Conservation (phyloP, 2,113 vertebrate species). For the Isichthys henryi region DNA sequence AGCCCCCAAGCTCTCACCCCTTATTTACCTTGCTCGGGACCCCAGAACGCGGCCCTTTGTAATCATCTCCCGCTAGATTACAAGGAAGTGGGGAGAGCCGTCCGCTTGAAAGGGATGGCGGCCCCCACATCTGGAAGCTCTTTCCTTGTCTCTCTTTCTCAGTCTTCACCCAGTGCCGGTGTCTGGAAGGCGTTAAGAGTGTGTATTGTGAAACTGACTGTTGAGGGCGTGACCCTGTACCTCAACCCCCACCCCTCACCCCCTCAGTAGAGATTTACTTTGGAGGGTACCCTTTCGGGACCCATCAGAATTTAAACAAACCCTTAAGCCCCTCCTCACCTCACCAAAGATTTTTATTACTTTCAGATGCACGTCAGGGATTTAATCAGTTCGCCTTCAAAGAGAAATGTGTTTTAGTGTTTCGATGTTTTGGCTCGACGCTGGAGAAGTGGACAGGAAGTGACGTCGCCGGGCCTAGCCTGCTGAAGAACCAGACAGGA, state of each 20-base stretch:
- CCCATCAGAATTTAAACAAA: neutral
- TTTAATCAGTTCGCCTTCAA: neutral
- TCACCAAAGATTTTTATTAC: conserved; percentile 7
- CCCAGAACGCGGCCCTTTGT: conserved; percentile 11
- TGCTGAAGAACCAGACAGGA: neutral
- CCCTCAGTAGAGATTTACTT: conserved; percentile 17
- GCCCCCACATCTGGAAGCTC: conserved; percentile 26
- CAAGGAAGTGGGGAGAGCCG: conserved; percentile 18
- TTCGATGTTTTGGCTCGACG: neutral
- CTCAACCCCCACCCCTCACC: neutral
- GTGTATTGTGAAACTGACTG: conserved; percentile 21
- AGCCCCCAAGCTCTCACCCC: neutral
- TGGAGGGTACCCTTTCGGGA: conserved; percentile 16
- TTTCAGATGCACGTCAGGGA: conserved; percentile 6
- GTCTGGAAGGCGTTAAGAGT: conserved; percentile 28
- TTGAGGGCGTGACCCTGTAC: conserved; percentile 11
- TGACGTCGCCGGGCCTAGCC: neutral
- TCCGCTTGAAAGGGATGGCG: conserved; percentile 7
- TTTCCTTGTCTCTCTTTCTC: conserved; percentile 17
- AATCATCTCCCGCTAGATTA: conserved; percentile 18
- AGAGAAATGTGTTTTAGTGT: neutral
- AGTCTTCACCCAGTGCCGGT: conserved; percentile 10
- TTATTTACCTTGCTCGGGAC: conserved; percentile 14
- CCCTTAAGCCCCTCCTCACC: neutral
- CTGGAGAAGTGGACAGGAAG: neutral